phyloP scores from a whole-genome alignment of 2,888 invertebrate species.

The Hoplodrina ambigua region DNA sequence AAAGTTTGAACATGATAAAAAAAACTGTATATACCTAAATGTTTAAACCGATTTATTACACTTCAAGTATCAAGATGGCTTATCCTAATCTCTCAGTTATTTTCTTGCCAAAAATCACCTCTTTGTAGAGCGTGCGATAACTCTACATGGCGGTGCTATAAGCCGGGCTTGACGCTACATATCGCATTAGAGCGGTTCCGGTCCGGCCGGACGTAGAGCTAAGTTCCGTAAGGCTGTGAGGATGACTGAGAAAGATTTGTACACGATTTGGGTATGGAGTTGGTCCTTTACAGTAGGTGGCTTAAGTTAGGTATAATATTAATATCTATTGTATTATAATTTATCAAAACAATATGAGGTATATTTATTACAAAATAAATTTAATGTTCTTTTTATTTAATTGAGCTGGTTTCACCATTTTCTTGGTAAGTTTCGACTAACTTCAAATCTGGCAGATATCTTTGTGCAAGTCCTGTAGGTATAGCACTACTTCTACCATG shows the following conservation, averaged over 20 bases:
- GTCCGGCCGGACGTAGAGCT: conserved; percentile 73
- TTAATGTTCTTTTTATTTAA: too few species aligned
- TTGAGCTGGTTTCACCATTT: too few species aligned
- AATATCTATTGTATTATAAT: too few species aligned
- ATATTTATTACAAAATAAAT: too few species aligned
- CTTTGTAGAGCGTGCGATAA: conserved; percentile 55
- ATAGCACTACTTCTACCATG: too few species aligned
- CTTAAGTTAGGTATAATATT: too few species aligned
- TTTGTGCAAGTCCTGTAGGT: too few species aligned
- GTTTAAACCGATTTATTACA: not conserved
- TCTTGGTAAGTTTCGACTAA: too few species aligned
- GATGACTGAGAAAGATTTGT: conserved; percentile 22
- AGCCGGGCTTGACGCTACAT: conserved; percentile 71
- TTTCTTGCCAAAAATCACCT: conserved; percentile 15
- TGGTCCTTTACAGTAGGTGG: not conserved
- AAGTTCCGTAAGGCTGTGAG: conserved; percentile 65
- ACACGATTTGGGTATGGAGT: conserved; percentile 7
- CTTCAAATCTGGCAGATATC: too few species aligned
- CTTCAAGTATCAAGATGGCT: conserved; percentile 1
- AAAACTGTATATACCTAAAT: too few species aligned
- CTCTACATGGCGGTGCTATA: conserved; percentile 69
- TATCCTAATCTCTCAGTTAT: not conserved
- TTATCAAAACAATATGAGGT: too few species aligned
- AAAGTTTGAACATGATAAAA: too few species aligned
- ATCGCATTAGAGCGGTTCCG: conserved; percentile 82